Conservation (phyloP, 2,113 vertebrate genomes). For the Sander vitreus region DNA sequence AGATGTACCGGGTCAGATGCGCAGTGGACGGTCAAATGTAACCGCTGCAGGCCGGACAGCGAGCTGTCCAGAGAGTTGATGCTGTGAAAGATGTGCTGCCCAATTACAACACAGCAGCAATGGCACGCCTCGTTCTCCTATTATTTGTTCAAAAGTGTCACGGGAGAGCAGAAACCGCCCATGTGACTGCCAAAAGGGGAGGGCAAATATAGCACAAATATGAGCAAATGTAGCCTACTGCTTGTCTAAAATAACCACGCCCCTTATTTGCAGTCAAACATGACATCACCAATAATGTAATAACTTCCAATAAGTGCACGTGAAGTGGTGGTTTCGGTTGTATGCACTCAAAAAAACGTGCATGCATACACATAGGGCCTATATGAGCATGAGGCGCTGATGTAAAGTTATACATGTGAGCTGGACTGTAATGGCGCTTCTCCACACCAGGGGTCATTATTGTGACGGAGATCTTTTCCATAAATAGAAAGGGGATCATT, state of each 20-base stretch:
- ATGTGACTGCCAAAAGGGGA: slow-evolving; percentile 76
- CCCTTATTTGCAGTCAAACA: slow-evolving; percentile 3
- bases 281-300: neutral
- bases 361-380: neutral
- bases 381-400: neutral
- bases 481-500: neutral
- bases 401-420: neutral
- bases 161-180: slow-evolving; percentile 66
- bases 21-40: neutral
- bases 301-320: too few relatives aligned
- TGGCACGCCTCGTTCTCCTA: slow-evolving; percentile 64
- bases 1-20: slow-evolving; percentile 20
- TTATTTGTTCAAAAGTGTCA: slow-evolving; percentile 78
- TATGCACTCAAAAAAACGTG: neutral
- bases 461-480: neutral
- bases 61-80: slow-evolving; percentile 22
- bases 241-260: slow-evolving; percentile 25
- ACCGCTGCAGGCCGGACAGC: neutral
- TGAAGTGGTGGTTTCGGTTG: neutral
- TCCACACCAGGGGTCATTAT: slow-evolving; percentile 43
- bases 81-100: slow-evolving; percentile 48
- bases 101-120: slow-evolving; percentile 54
- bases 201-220: slow-evolving; percentile 47
- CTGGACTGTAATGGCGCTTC: neutral
- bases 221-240: slow-evolving; percentile 14